Evolutionary conservation across 2,113 vertebrate species (phyloP).

Genomic region (Struthidea cinerea): DNA sequence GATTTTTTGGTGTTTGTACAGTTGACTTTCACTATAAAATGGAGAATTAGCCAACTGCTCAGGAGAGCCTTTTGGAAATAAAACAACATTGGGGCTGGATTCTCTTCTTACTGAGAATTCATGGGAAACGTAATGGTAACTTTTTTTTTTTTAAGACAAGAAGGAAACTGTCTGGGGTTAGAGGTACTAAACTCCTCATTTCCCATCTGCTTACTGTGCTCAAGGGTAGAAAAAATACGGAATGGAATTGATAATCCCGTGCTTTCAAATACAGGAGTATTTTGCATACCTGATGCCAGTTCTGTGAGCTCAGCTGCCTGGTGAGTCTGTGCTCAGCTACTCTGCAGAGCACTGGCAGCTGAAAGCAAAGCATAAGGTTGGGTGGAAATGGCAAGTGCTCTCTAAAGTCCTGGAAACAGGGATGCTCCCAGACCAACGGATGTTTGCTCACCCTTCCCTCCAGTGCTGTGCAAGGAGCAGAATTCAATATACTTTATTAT

Average conservation of each 20-base stretch:
- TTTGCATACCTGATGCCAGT: neutral
- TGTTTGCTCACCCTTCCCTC: neutral
- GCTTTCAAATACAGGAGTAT: neutral
- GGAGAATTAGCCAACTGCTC: neutral
- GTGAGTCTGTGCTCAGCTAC: neutral
- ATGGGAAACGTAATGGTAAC: neutral
- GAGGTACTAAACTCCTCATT: neutral
- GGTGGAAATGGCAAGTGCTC: neutral
- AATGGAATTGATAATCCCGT: neutral
- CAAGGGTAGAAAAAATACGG: neutral
- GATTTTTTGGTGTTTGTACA: neutral
- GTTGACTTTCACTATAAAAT: neutral
- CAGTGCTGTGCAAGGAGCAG: neutral
- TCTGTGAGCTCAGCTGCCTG: neutral
- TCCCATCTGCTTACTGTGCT: neutral
- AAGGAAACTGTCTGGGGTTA: neutral
- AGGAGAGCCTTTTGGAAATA: neutral
- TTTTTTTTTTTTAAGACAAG: neutral
- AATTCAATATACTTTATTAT: neutral
- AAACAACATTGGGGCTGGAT: neutral
- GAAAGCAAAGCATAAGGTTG: neutral
- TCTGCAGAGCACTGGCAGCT: neutral
- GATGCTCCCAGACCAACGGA: neutral
- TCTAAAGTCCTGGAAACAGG: neutral
- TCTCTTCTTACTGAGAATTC: neutral